Conservation (phyloP, 2,888 invertebrate species). For the Exephanes ischioxanthus region DNA sequence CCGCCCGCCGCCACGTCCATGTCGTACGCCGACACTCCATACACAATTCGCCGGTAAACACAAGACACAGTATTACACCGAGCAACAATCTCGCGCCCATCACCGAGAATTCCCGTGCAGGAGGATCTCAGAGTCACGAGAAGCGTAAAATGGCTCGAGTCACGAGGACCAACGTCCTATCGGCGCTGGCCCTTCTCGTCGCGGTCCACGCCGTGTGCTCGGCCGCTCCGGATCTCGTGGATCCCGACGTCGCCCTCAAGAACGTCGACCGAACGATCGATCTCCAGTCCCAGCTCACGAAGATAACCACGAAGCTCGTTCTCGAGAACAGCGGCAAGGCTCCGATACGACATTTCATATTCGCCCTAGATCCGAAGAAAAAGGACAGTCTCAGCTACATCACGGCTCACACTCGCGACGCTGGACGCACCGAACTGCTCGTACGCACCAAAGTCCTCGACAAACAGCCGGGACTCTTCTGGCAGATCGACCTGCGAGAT, state of each 20-base stretch:
- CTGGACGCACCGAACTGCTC: constrained; percentile 81
- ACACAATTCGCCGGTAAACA: constrained; percentile 65
- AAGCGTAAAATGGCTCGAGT: constrained; percentile 39
- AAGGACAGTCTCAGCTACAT: constrained; percentile 91
- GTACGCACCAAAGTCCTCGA: constrained; percentile 85
- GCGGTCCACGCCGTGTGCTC: constrained; percentile 5
- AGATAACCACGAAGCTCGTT: constrained; percentile 92
- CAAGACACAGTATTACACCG: background rate
- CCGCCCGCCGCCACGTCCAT: constrained; percentile 74
- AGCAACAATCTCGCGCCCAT: background rate
- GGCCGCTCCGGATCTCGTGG: constrained; percentile 66
- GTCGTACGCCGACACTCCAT: constrained; percentile 55
- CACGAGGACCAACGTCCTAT: constrained; percentile 23
- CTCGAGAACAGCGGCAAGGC: constrained; percentile 93
- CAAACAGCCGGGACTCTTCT: constrained; percentile 86
- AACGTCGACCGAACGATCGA: constrained; percentile 95
- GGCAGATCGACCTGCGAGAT: constrained; percentile 88
- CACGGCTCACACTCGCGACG: constrained; percentile 86
- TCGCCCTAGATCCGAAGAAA: constrained; percentile 89
- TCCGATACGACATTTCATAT: constrained; percentile 89
- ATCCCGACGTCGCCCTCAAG: constrained; percentile 88
- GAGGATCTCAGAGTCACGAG: background rate
- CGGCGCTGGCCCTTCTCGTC: constrained; percentile 12
- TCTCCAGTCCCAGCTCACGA: constrained; percentile 95
- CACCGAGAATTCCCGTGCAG: background rate